These are phyloP conservation scores for Synanthedon tipuliformis DNA, from an alignment of 2,888 invertebrate species.

Conservation along the genomic window DNA sequence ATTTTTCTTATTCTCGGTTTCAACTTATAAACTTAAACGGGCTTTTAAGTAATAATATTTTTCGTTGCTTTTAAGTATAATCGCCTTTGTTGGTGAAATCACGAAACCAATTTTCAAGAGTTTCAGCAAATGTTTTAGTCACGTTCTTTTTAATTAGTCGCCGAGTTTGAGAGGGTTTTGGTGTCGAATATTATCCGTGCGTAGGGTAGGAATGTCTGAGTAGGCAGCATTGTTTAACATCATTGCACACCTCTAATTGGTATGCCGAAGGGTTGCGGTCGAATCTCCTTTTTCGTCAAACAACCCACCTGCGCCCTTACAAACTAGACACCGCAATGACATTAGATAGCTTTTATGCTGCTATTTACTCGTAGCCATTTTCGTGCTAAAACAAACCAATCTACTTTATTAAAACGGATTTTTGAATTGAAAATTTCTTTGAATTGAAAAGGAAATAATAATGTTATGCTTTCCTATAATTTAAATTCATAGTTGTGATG, in stretches of 20 bases:
- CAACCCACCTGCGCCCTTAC: not conserved
- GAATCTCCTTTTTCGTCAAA: constrained; percentile 5
- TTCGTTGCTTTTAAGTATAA: not conserved
- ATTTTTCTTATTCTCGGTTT: constrained; percentile 6
- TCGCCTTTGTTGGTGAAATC: constrained; percentile 18
- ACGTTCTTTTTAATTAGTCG: constrained; percentile 22
- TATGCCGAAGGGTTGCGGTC: constrained; percentile 12
- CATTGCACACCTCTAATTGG: constrained; percentile 11
- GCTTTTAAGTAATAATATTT: constrained; percentile 20
- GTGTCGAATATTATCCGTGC: not conserved
- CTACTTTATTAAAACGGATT: no score
- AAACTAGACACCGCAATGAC: not conserved
- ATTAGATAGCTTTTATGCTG: not conserved
- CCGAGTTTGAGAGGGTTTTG: constrained; percentile 5
- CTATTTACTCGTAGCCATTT: not conserved
- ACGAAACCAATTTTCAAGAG: constrained; percentile 21
- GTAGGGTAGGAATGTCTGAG: not conserved
- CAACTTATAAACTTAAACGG: constrained; percentile 19
- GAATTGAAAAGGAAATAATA: no score
- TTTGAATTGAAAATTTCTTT: no score
- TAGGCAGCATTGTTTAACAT: constrained; percentile 3
- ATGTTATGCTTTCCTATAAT: no score
- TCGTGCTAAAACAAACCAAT: not conserved
- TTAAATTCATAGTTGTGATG: no score
- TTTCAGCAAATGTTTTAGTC: constrained; percentile 13